These are phyloP conservation scores for Andrena chrysosceles DNA, from an alignment of 2,888 invertebrate species.

Conservation along the genomic window DNA sequence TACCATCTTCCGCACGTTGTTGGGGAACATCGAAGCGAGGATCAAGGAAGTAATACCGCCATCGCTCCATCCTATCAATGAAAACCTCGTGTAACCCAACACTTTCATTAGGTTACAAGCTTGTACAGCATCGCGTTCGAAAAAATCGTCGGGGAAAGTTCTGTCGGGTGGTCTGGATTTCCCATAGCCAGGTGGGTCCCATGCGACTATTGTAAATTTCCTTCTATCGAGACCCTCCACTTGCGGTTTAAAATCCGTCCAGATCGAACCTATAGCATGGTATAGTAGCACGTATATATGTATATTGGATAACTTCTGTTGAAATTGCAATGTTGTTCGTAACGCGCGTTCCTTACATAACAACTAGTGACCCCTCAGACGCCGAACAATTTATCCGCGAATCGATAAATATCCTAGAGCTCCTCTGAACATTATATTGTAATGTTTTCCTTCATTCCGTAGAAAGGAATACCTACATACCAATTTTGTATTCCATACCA, in stretches of 20 bases:
- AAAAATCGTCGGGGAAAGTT: conserved; percentile 90
- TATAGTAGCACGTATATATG: conserved; percentile 12
- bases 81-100: conserved; percentile 89
- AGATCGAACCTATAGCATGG: conserved; percentile 87
- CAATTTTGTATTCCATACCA: too few relatives aligned
- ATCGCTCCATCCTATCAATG: conserved; percentile 95
- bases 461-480: too few relatives aligned
- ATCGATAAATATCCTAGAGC: background rate
- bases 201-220: conserved; percentile 89
- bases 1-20: conserved; percentile 89
- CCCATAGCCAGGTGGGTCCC: conserved; percentile 96
- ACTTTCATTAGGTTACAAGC: conserved; percentile 91
- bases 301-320: background rate
- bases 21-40: conserved; percentile 90
- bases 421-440: background rate
- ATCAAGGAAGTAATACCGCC: conserved; percentile 93
- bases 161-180: conserved; percentile 92
- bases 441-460: background rate
- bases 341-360: background rate
- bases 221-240: conserved; percentile 88
- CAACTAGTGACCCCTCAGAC: background rate
- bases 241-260: conserved; percentile 94
- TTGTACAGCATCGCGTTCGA: conserved; percentile 90
- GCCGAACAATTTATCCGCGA: background rate
- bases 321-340: background rate